Conservation (phyloP, 2,888 invertebrate species). For the Muscina levida region DNA sequence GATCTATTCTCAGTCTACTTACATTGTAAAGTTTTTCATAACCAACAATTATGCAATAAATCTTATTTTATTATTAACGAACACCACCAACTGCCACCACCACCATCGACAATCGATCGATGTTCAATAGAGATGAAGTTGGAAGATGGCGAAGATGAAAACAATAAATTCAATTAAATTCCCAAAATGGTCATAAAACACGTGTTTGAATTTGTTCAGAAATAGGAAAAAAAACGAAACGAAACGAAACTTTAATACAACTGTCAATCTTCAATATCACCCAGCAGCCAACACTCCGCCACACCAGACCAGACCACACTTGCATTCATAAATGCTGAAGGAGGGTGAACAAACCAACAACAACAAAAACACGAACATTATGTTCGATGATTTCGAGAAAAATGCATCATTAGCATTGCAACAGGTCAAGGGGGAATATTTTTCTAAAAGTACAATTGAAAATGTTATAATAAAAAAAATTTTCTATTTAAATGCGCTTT, state of each 20-base stretch:
- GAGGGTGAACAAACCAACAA: conserved; percentile 8
- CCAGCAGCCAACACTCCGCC: background rate
- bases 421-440: conserved; percentile 62
- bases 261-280: conserved; percentile 59
- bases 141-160: conserved; percentile 5
- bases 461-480: background rate
- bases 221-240: too few relatives aligned
- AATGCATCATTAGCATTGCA: conserved; percentile 61
- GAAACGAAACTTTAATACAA: conserved; percentile 56
- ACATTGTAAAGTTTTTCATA: conserved; percentile 39
- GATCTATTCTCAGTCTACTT: conserved; percentile 37
- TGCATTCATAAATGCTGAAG: conserved; percentile 59
- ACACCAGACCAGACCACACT: conserved; percentile 31
- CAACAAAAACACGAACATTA: conserved; percentile 26
- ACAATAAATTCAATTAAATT: conserved; percentile 64
- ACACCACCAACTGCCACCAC: conserved; percentile 2
- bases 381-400: conserved; percentile 32
- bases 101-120: background rate
- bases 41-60: conserved; percentile 63
- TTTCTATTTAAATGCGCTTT: conserved; percentile 30
- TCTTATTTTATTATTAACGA: conserved; percentile 52
- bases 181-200: conserved; percentile 57
- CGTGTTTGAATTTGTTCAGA: conserved; percentile 61
- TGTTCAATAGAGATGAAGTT: conserved; percentile 10
- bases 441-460: conserved; percentile 29